These are phyloP conservation scores for Ectemnius cavifrons DNA, from an alignment of 2,888 invertebrate species.

Conservation along the genomic window DNA sequence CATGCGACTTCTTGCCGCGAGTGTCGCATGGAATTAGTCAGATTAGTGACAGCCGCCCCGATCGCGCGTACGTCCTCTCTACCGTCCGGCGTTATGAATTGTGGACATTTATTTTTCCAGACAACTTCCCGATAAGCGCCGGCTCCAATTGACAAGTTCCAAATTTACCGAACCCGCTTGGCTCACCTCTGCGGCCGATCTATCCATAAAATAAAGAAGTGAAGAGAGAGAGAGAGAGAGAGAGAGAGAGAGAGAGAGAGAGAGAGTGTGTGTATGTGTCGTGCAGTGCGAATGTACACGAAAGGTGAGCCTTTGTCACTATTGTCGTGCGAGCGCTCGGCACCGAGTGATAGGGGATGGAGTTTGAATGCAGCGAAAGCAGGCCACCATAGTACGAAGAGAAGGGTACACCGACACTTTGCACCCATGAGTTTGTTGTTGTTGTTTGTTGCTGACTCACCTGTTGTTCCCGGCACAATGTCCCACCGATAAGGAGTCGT, in stretches of 20 bases:
- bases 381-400: conserved; percentile 51
- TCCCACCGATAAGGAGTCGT: conserved; percentile 56
- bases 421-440: conserved; percentile 56
- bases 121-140: background rate
- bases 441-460: conserved; percentile 56
- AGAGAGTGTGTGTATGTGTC: no score
- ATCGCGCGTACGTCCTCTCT: background rate
- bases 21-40: background rate
- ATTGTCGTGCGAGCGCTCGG: conserved; percentile 51
- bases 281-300: no score
- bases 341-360: conserved; percentile 57
- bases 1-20: conserved; percentile 7
- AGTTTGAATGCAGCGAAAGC: conserved; percentile 55
- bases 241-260: no score
- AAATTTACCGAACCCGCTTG: no score
- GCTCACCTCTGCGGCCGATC: no score
- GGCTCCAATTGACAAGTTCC: no score
- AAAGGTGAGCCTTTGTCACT: conserved; percentile 54
- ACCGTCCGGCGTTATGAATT: background rate
- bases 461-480: conserved; percentile 56
- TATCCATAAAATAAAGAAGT: no score
- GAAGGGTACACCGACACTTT: conserved; percentile 43
- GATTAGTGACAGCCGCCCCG: background rate
- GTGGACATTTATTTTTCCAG: conserved; percentile 4
- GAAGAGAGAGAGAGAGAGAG: no score